Conservation (phyloP, 1,140 invertebrate genomes). For the Caenorhabditis inopinata region DNA sequence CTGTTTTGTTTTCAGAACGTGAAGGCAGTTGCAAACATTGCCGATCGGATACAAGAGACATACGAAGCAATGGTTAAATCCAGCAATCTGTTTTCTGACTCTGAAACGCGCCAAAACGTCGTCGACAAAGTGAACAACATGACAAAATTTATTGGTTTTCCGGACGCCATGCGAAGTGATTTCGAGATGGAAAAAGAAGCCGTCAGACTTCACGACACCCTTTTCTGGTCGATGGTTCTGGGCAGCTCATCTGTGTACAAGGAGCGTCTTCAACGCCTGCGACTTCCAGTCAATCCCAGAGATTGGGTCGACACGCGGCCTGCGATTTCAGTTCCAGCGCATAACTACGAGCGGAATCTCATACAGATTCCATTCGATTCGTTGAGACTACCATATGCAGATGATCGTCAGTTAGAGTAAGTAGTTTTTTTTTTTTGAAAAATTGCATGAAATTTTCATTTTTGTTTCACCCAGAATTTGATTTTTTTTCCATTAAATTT, state of each 20-base stretch:
- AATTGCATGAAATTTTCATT: too few species aligned
- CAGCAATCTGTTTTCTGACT: not conserved
- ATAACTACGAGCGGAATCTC: constrained; percentile 39
- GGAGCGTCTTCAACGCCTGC: not conserved
- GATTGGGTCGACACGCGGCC: constrained; percentile 38
- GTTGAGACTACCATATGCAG: constrained; percentile 20
- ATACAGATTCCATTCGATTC: constrained; percentile 34
- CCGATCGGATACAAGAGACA: constrained; percentile 13
- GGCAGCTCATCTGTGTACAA: constrained; percentile 29
- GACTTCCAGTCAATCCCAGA: constrained; percentile 30
- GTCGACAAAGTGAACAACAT: constrained; percentile 15
- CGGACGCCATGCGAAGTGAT: constrained; percentile 1
- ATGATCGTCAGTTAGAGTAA: constrained; percentile 36
- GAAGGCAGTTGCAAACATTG: not conserved
- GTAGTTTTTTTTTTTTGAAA: not conserved
- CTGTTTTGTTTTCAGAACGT: not conserved
- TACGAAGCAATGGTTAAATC: not conserved
- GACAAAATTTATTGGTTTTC: not conserved
- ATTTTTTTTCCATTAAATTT: too few species aligned
- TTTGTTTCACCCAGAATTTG: too few species aligned
- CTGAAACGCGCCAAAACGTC: constrained; percentile 27
- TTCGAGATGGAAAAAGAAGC: constrained; percentile 35
- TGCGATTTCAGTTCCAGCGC: constrained; percentile 26
- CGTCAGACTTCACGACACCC: not conserved
- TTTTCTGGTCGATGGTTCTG: constrained; percentile 39